Evolutionary conservation across 2,888 invertebrate species (phyloP).

Genomic region (Hirtodrosophila duncani): DNA sequence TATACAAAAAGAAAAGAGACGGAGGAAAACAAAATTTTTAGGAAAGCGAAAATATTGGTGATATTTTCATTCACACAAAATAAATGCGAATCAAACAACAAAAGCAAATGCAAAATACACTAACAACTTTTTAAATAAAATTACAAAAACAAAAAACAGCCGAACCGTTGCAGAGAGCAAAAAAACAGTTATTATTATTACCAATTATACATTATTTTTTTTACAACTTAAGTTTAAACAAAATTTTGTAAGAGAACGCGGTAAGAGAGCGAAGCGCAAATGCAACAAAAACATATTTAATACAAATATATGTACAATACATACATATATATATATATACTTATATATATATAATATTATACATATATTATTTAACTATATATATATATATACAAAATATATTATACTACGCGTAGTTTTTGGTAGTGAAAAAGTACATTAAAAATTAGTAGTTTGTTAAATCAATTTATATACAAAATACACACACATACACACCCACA

Average conservation of each 20-base stretch:
- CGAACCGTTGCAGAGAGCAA: constrained; percentile 1
- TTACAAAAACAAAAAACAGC: constrained; percentile 8
- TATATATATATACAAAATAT: constrained; percentile 37
- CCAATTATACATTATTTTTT: constrained; percentile 37
- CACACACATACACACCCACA: constrained; percentile 19
- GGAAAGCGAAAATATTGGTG: constrained; percentile 66
- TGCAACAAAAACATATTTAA: constrained; percentile 36
- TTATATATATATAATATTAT: constrained; percentile 19
- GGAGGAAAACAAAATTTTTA: constrained; percentile 20
- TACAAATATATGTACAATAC: constrained; percentile 20
- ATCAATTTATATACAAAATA: constrained; percentile 61
- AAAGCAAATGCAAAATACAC: constrained; percentile 19
- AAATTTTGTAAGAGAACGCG: constrained; percentile 26
- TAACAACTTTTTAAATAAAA: constrained; percentile 19
- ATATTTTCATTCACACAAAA: constrained; percentile 61
- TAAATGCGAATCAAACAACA: constrained; percentile 28
- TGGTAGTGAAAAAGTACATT: constrained; percentile 69
- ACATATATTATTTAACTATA: constrained; percentile 31
- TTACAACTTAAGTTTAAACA: constrained; percentile 29
- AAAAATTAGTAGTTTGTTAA: constrained; percentile 70
- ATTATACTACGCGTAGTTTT: constrained; percentile 63
- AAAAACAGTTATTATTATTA: constrained; percentile 35
- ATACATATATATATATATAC: constrained; percentile 9
- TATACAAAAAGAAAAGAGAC: constrained; percentile 21
- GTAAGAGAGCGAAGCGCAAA: constrained; percentile 30